Conservation (phyloP, 2,113 vertebrate species). For the Cryptoleucopteryx plumbea region DNA sequence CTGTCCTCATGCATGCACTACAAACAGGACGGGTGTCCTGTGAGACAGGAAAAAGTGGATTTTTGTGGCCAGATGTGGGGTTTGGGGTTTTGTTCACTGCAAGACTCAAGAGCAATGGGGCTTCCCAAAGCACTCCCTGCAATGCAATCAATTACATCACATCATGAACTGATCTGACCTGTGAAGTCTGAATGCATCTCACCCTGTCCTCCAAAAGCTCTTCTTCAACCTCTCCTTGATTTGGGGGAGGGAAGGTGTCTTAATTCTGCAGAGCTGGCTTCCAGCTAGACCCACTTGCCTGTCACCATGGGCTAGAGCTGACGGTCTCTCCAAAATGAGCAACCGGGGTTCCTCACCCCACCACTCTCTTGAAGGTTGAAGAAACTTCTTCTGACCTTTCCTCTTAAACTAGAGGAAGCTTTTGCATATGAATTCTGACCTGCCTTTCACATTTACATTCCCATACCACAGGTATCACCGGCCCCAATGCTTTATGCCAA, state of each 20-base stretch:
- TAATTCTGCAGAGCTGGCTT: neutral
- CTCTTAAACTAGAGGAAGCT: neutral
- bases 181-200: neutral
- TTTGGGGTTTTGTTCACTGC: neutral
- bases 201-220: neutral
- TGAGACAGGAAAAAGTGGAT: neutral
- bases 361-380: neutral
- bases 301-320: neutral
- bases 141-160: neutral
- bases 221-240: neutral
- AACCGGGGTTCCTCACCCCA: neutral
- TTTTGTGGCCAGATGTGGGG: neutral
- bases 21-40: accelerated
- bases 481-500: neutral
- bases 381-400: neutral
- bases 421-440: neutral
- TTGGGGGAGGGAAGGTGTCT: neutral
- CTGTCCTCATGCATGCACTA: neutral
- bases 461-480: neutral
- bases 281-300: neutral
- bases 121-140: neutral
- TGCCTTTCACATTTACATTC: neutral
- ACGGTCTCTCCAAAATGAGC: neutral
- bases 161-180: neutral
- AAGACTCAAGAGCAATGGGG: neutral